phyloP scores from a whole-genome alignment of 2,113 vertebrate genomes.

The Oostethus manadensis region DNA sequence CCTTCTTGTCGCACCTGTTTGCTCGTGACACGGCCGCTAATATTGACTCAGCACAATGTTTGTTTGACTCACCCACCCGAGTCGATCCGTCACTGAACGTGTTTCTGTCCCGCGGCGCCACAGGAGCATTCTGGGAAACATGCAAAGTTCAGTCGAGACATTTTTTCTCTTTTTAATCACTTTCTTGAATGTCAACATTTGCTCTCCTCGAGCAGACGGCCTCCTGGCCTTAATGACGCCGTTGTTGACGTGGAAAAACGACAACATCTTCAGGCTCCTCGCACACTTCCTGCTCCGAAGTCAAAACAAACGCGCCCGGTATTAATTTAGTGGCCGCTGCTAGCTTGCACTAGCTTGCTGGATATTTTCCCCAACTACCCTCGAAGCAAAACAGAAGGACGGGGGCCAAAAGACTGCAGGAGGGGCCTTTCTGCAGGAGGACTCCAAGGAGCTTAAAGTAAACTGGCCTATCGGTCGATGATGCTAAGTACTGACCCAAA shows the following conservation, averaged over 20 bases:
- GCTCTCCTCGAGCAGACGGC: background rate
- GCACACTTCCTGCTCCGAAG: conserved; percentile 26
- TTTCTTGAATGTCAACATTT: background rate
- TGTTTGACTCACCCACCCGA: conserved; percentile 61
- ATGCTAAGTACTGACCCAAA: too few species aligned
- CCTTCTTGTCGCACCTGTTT: conserved; percentile 1
- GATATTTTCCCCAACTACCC: too few species aligned
- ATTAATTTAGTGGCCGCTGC: background rate
- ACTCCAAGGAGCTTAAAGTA: too few species aligned
- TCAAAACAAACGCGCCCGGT: conserved; percentile 3
- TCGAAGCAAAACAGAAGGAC: too few species aligned
- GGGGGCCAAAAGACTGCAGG: too few species aligned
- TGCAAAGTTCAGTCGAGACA: background rate
- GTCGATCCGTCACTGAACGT: conserved; percentile 63
- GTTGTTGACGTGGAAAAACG: conserved; percentile 1
- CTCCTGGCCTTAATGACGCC: conserved; percentile 18
- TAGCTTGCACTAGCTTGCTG: too few species aligned
- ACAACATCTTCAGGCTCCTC: background rate
- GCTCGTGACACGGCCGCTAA: background rate
- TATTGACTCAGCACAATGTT: background rate
- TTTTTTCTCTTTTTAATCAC: too few species aligned
- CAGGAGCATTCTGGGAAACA: conserved; percentile 40
- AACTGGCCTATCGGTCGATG: too few species aligned
- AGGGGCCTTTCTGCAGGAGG: too few species aligned
- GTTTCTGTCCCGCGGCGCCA: conserved; percentile 38